Percentiles rank a stretch among this genome's conserved stretches.
Evolutionary conservation across 1,140 invertebrate species (phyloP).

Genomic region (Tetranychus urticae): DNA sequence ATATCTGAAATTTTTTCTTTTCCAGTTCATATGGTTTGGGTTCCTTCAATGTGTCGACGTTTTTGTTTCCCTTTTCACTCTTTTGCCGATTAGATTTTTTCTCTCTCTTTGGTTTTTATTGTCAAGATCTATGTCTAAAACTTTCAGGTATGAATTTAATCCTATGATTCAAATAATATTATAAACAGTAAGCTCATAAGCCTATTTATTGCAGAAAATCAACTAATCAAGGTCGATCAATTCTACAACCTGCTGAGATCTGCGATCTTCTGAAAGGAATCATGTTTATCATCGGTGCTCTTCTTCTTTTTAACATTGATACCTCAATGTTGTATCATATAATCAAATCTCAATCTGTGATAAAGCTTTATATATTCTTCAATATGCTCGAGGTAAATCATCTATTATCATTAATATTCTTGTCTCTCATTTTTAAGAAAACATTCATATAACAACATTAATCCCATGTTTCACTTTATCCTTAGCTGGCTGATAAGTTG

Average conservation of each 20-base stretch:
- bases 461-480: not conserved
- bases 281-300: conserved; percentile 57
- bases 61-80: conserved; percentile 91
- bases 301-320: conserved; percentile 69
- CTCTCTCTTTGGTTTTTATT: conserved; percentile 57
- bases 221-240: conserved; percentile 1
- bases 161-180: not conserved
- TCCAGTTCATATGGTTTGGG: conserved; percentile 72
- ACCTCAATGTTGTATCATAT: conserved; percentile 97
- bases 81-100: conserved; percentile 73
- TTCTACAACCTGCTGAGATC: conserved; percentile 68
- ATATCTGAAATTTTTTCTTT: conserved; percentile 5
- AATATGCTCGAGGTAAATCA: conserved; percentile 85
- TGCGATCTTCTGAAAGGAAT: conserved; percentile 86
- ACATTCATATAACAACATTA: not conserved
- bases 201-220: not conserved
- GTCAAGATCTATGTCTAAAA: conserved; percentile 38
- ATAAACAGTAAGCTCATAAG: not conserved
- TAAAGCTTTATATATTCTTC: conserved; percentile 97
- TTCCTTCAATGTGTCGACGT: conserved; percentile 94
- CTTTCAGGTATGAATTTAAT: conserved; percentile 31
- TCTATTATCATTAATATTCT: not conserved
- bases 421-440: not conserved
- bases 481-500: conserved; percentile 57
- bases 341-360: conserved; percentile 92